Evolutionary conservation across 2,888 invertebrate genomes (phyloP).

Genomic region (Drosophila peninsularis): DNA sequence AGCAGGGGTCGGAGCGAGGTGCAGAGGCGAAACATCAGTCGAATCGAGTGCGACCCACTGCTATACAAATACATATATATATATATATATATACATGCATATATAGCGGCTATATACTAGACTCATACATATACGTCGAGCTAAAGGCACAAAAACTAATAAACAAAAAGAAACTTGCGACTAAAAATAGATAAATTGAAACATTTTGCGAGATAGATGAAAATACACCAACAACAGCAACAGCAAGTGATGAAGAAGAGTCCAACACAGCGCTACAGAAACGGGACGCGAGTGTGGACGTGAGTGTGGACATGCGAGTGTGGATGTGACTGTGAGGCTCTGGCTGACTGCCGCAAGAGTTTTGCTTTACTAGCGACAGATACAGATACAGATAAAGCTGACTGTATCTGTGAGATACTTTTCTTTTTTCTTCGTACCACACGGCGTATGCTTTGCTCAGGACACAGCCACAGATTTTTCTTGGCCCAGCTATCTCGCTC

Average conservation of each 20-base stretch:
- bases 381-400: constrained; percentile 12
- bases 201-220: constrained; percentile 75
- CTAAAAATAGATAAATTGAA: constrained; percentile 81
- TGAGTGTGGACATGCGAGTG: constrained; percentile 8
- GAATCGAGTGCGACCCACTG: constrained; percentile 64
- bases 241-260: constrained; percentile 11
- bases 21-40: constrained; percentile 45
- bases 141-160: constrained; percentile 65
- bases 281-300: constrained; percentile 60
- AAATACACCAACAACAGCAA: constrained; percentile 13
- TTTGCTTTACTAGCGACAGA: constrained; percentile 47
- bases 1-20: constrained; percentile 21
- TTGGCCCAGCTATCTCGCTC: constrained; percentile 27
- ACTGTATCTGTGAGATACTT: constrained; percentile 65
- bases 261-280: constrained; percentile 60
- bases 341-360: constrained; percentile 28
- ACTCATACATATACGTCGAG: constrained; percentile 27
- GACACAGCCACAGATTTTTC: constrained; percentile 51
- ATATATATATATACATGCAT: constrained; percentile 22
- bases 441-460: constrained; percentile 76
- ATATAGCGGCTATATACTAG: constrained; percentile 30
- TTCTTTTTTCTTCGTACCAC: constrained; percentile 52
- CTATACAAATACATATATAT: constrained; percentile 45
- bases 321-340: constrained; percentile 41
- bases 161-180: constrained; percentile 77